Base-by-base conservation (phyloP, 1,140 invertebrate species). In the Drosophila pseudoobscura region DNA sequence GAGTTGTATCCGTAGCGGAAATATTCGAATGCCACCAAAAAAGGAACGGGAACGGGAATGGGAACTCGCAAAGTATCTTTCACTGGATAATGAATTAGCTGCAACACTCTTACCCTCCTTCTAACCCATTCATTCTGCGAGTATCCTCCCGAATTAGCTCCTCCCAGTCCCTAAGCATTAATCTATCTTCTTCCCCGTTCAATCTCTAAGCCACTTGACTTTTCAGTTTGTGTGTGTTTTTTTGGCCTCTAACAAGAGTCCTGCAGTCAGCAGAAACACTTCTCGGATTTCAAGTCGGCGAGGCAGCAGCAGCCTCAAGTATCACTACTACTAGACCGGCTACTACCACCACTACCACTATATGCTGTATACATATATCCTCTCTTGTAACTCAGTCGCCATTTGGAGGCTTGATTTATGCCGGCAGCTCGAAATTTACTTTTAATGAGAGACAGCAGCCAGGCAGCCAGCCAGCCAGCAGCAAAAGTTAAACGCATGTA, bases 401-500 rank as follows among this genome's bases (percentile, higher is more conserved):
- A 55, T 51, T 74, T 74, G 52, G 71, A 73, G 46, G 17, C 72
- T 65, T 80, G 76, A 84, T 85, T 84, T 84, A 76, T 84, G 80
- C 80, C 77, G 70, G 54, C 68, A 61, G 55, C 80, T 66, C 44
- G 65, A 77, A 83, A 87, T 85, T 74, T 80, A 74, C 64, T 80
- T 85, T 85, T 84, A 84, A 84, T 84, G 80, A 80, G 76, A 65
- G 62, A 35, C 70, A 59, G 55, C 58, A 45, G 43, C 29, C 9
- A 20, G 26, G 35, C 29, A 24, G 29, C 7, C 7, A 31, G 2
- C 29, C 31, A 39, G 20, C 31, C 31, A 35, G 35, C 20, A 50
- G 64, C 79, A 55, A 59, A 75, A 80, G 80, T 66, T 84, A 62
- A 80, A 73, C 76, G 72, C 80, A 64, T 84, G 80, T 79, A 79